Evolutionary conservation across 2,797 vertebrate species (phyloP).

Genomic region (Anguilla obscura): DNA sequence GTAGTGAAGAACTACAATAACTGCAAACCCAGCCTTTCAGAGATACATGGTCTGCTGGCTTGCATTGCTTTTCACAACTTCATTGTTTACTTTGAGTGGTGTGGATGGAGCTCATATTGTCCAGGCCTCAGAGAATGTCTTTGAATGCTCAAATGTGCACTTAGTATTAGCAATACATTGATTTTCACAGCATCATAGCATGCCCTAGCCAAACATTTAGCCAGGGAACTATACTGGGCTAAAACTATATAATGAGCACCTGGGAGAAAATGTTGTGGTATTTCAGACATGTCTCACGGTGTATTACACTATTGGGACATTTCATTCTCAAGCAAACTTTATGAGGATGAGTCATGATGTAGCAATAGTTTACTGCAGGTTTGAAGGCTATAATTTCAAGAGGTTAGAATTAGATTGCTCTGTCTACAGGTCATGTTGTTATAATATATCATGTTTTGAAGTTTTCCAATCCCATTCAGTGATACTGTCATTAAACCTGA

Average conservation of each 20-base stretch:
- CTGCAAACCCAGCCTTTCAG: not conserved
- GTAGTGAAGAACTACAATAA: not conserved
- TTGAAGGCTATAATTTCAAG: not conserved
- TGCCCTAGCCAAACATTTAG: not conserved
- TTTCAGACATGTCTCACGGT: not conserved
- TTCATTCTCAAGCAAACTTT: not conserved
- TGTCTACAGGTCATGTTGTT: not conserved
- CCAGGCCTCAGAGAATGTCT: too few relatives aligned
- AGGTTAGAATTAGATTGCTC: not conserved
- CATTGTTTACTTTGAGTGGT: not conserved
- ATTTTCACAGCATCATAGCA: too few relatives aligned
- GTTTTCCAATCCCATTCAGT: not conserved
- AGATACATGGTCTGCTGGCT: too few relatives aligned
- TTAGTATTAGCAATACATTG: too few relatives aligned
- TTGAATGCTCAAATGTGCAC: too few relatives aligned
- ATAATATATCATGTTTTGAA: not conserved
- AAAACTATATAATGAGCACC: not conserved
- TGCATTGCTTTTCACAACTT: not conserved
- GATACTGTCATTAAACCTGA: not conserved
- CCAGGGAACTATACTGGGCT: not conserved
- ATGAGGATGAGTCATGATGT: not conserved
- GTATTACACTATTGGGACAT: not conserved
- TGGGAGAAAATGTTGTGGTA: not conserved
- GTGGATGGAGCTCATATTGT: not conserved
- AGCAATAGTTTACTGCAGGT: not conserved